Conservation (phyloP, 2,797 vertebrate genomes). For the Artibeus lituratus region DNA sequence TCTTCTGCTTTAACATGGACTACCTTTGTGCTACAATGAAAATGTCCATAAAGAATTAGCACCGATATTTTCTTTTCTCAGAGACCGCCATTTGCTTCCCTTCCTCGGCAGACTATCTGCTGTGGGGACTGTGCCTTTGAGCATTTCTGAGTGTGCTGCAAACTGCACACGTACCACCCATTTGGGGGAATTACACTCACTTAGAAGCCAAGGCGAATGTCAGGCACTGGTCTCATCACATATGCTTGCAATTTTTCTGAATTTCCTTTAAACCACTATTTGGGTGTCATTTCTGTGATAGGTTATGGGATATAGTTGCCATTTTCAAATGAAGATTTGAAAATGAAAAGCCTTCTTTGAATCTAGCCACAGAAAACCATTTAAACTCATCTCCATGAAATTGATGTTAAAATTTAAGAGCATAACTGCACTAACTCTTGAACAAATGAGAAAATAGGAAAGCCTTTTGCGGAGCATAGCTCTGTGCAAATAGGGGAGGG, state of each 20-base stretch:
- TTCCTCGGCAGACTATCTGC: background rate
- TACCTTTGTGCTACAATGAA: background rate
- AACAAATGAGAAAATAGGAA: slow-evolving; percentile 27
- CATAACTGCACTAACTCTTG: background rate
- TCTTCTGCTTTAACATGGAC: background rate
- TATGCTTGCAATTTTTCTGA: background rate
- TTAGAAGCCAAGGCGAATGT: slow-evolving; percentile 9
- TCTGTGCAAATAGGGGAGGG: background rate
- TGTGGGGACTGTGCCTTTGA: background rate
- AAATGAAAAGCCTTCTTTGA: slow-evolving; percentile 54
- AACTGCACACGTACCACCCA: background rate
- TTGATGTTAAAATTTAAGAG: slow-evolving; percentile 46
- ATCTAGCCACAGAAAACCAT: slow-evolving; percentile 29
- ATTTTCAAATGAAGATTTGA: slow-evolving; percentile 60
- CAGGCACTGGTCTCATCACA: background rate
- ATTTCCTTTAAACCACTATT: slow-evolving; percentile 48
- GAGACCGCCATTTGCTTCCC: background rate
- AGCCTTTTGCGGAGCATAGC: background rate
- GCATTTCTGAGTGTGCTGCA: background rate
- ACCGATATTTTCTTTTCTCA: background rate
- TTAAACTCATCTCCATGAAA: slow-evolving; percentile 52
- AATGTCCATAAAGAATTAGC: slow-evolving; percentile 6
- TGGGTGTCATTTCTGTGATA: slow-evolving; percentile 29
- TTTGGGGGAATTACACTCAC: background rate
- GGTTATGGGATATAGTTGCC: slow-evolving; percentile 9